Conservation (phyloP, 2,888 invertebrate genomes). For the Catocala nupta region DNA sequence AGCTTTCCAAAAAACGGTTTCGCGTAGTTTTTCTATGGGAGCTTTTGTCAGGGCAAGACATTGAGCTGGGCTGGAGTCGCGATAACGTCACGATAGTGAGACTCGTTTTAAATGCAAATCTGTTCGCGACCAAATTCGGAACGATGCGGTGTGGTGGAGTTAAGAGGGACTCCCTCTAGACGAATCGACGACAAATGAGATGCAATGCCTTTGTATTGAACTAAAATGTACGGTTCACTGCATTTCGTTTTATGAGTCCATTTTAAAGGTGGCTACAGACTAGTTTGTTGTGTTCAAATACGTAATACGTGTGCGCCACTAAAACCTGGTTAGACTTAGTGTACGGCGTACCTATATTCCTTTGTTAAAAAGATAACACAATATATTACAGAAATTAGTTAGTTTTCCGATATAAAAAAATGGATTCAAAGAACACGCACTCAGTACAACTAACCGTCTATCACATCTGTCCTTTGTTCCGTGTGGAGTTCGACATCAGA, state of each 20-base stretch:
- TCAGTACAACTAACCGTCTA: no score
- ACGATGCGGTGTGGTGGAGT: conserved; percentile 28
- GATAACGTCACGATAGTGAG: conserved; percentile 65
- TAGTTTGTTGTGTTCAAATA: no score
- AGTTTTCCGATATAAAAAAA: no score
- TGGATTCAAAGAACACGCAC: no score
- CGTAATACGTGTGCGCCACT: no score
- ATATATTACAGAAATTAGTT: no score
- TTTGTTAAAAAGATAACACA: no score
- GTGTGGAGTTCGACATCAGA: no score
- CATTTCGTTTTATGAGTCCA: neutral
- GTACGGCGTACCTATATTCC: no score
- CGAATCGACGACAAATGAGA: conserved; percentile 40
- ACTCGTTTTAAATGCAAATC: conserved; percentile 72
- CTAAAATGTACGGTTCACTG: conserved; percentile 19
- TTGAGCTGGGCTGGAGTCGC: conserved; percentile 53
- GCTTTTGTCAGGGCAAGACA: conserved; percentile 61
- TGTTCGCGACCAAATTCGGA: conserved; percentile 58
- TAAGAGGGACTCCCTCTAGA: conserved; percentile 27
- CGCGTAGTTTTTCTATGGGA: conserved; percentile 59
- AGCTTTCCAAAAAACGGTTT: conserved; percentile 60
- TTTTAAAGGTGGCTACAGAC: neutral
- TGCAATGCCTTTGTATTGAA: conserved; percentile 20
- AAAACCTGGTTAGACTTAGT: no score
- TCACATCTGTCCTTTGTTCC: no score